phyloP scores from a whole-genome alignment of 1,140 invertebrate genomes.

The Euura lappo region DNA sequence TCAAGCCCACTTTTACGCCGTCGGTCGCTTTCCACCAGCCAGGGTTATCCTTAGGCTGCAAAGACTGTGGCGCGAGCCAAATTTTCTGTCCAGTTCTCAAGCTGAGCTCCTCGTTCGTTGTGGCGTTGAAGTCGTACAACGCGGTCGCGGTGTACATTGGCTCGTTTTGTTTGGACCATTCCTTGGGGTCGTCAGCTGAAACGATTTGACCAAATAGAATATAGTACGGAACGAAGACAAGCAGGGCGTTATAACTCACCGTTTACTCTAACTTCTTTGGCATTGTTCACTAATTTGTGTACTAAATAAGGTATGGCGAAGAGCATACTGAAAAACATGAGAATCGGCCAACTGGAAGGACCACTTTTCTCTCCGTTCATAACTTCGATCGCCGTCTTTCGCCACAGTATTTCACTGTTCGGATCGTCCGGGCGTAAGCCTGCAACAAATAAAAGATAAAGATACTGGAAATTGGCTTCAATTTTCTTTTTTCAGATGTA shows the following conservation, averaged over 20 bases:
- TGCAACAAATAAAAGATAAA: constrained; percentile 16
- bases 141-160: constrained; percentile 75
- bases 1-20: constrained; percentile 72
- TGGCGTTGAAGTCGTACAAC: constrained; percentile 78
- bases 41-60: constrained; percentile 74
- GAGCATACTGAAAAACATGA: constrained; percentile 86
- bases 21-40: constrained; percentile 82
- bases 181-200: constrained; percentile 45
- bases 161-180: constrained; percentile 67
- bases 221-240: constrained; percentile 24
- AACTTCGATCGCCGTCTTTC: constrained; percentile 48
- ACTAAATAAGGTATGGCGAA: constrained; percentile 91
- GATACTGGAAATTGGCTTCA: constrained; percentile 32
- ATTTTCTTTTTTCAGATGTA: constrained; percentile 37
- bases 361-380: constrained; percentile 45
- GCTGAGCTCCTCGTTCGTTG: constrained; percentile 77
- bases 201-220: constrained; percentile 29
- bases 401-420: constrained; percentile 48
- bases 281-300: constrained; percentile 76
- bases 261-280: constrained; percentile 51
- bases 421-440: constrained; percentile 60
- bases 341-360: constrained; percentile 70
- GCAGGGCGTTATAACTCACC: constrained; percentile 52
- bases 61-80: constrained; percentile 80
- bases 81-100: constrained; percentile 80